Base-by-base conservation (phyloP, 2,797 vertebrate genomes). In the Diplodus puntazzo region DNA sequence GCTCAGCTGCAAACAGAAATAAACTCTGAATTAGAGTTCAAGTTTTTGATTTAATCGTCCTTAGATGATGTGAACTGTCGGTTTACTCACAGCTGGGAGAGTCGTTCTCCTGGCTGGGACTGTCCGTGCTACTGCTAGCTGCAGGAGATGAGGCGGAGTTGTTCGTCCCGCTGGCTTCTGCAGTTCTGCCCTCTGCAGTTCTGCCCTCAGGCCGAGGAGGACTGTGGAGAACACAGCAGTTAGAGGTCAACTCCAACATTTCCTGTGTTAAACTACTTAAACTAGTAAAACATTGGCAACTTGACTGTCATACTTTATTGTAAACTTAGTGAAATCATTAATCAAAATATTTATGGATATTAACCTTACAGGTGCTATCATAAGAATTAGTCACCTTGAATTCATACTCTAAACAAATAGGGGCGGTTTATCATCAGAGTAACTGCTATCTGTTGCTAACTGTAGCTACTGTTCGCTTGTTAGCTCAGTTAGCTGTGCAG, bases 131-230 rank as follows among this genome's bases (percentile, higher is more conserved):
- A 2, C 46, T 85, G 53, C 25, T 76, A 3, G 89, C 48, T 17
- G 87, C 73, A 30, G 89, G 17, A 13, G 89, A 64, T 2, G 91
- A 73, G 3, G 88, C 60, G 0, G 63, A 20, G 14, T 1, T 21
- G 42, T 64, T 83, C 5, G 87, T 83, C 60, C 73, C 76, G 7
- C 84, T 80, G 23, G 80, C 66, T 57, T 91, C 91, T 59, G 69
- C 84, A 6, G 87, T 4, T 49, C 76, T 77, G 52, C 67, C 70
- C 59, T 92, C 92, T 59, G 69, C 84, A 6, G 87, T 4, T 49
- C 76, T 77, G 52, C 67, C 70, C 59, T 92, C 92, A 16, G 94
- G 25, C 64, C 89, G 92, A 23, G 95, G 94, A 68, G 95, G 95
- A 66, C 96, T 96, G 81, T 14, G 55, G 68, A 70, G 34, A 46